Percentiles rank a stretch among this genome's conserved stretches.
Conservation (phyloP, 2,113 vertebrate species). For the Syrmaticus mikado region DNA sequence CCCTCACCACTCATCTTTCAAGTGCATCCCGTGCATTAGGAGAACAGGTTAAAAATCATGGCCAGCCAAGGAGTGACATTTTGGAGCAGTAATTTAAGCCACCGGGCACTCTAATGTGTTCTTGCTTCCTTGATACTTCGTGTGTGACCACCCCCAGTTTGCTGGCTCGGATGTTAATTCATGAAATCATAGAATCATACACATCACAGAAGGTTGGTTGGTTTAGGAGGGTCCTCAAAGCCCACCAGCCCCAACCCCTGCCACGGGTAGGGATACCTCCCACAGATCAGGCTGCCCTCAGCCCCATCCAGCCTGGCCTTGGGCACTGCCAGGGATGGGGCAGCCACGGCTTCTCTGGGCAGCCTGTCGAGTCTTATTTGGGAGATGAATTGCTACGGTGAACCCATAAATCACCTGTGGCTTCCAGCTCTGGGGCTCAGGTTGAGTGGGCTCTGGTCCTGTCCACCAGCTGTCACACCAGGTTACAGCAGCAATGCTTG, state of each 20-base stretch:
- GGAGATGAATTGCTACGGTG: conserved; percentile 52
- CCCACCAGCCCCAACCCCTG: not conserved
- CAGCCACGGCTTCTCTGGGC: not conserved
- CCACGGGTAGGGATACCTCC: not conserved
- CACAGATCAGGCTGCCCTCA: not conserved
- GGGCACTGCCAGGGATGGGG: not conserved
- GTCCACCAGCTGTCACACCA: not conserved
- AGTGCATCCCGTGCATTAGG: not conserved
- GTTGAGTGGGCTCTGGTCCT: not conserved
- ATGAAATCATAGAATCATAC: not conserved
- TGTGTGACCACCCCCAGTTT: rapidly evolving
- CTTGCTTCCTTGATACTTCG: not conserved
- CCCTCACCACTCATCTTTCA: not conserved
- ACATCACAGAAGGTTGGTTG: not conserved
- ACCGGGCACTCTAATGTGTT: not conserved
- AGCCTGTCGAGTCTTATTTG: not conserved
- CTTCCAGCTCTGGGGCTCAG: not conserved
- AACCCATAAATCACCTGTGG: conserved; percentile 46
- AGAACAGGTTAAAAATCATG: not conserved
- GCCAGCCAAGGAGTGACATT: not conserved
- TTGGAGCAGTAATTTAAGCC: rapidly evolving
- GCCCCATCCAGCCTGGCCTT: not conserved
- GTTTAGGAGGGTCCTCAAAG: not conserved
- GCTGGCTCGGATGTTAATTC: not conserved
- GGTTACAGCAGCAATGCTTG: not conserved